These are phyloP conservation scores for Globia sparganii DNA, from an alignment of 2,888 invertebrate species.

Conservation along the genomic window DNA sequence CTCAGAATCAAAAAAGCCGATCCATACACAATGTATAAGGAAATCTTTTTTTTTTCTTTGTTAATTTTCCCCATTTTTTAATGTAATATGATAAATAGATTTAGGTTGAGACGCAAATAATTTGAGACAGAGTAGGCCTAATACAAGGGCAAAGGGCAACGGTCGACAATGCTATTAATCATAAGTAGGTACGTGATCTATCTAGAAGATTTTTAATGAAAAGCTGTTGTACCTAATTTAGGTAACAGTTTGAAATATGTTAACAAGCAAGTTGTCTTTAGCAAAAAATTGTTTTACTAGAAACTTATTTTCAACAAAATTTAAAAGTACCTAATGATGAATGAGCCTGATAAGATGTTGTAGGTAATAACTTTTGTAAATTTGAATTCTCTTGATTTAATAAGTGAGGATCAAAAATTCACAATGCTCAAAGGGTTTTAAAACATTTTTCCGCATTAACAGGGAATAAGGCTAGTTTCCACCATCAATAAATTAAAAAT, in stretches of 20 bases:
- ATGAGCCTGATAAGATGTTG: not conserved
- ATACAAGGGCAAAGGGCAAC: constrained; percentile 15
- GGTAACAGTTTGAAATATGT: constrained; percentile 9
- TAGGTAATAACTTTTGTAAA: not conserved
- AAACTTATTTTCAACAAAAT: not conserved
- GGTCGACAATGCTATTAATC: constrained; percentile 24
- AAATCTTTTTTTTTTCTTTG: too few relatives aligned
- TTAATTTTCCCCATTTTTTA: too few relatives aligned
- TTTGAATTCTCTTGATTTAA: not conserved
- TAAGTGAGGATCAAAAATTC: not conserved
- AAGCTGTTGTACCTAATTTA: constrained; percentile 28
- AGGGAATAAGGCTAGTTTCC: too few relatives aligned
- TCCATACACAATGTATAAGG: too few relatives aligned
- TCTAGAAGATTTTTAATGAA: constrained; percentile 26
- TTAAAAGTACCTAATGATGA: not conserved
- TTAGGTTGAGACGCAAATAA: too few relatives aligned
- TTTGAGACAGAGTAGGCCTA: not conserved
- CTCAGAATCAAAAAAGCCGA: too few relatives aligned
- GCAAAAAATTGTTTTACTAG: not conserved
- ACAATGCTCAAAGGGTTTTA: not conserved
- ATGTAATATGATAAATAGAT: too few relatives aligned
- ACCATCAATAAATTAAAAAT: too few relatives aligned
- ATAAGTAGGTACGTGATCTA: constrained; percentile 22
- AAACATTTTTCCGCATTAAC: not conserved
- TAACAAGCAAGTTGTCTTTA: not conserved